These are phyloP conservation scores for Hippoglossus hippoglossus DNA, from an alignment of 2,797 vertebrate species.

Conservation along the genomic window DNA sequence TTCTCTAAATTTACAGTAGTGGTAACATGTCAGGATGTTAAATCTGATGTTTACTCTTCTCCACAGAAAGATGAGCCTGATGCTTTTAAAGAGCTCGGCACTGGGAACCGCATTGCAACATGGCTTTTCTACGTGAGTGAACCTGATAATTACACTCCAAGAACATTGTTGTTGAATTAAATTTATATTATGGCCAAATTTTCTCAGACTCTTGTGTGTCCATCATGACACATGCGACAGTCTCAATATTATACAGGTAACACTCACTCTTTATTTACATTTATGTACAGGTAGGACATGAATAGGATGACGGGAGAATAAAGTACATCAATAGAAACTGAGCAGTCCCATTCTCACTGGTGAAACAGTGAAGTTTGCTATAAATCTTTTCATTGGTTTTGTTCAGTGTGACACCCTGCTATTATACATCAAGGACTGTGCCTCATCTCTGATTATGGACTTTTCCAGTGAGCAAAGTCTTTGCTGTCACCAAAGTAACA, in stretches of 20 bases:
- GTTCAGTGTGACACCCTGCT: neutral
- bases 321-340: no score
- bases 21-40: slow-evolving; percentile 4
- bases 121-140: slow-evolving; percentile 98
- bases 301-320: no score
- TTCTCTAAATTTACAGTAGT: neutral
- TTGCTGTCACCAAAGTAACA: slow-evolving; percentile 5
- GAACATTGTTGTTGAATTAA: no score
- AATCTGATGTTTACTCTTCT: slow-evolving; percentile 28
- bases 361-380: neutral
- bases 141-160: neutral
- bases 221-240: no score
- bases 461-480: neutral
- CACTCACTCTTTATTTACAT: no score
- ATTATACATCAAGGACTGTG: neutral
- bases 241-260: no score
- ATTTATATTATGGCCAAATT: no score
- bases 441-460: slow-evolving; percentile 1
- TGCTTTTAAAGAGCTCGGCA: slow-evolving; percentile 98
- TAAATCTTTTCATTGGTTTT: slow-evolving; percentile 3
- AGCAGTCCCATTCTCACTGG: no score
- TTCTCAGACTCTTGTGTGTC: no score
- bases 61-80: slow-evolving; percentile 98
- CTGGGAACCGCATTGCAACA: slow-evolving; percentile 97
- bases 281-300: no score